Evolutionary conservation across 2,888 invertebrate species (phyloP), one percentile per base, ranked within the genome.

Genomic region (Tromatobia lineatoria): DNA sequence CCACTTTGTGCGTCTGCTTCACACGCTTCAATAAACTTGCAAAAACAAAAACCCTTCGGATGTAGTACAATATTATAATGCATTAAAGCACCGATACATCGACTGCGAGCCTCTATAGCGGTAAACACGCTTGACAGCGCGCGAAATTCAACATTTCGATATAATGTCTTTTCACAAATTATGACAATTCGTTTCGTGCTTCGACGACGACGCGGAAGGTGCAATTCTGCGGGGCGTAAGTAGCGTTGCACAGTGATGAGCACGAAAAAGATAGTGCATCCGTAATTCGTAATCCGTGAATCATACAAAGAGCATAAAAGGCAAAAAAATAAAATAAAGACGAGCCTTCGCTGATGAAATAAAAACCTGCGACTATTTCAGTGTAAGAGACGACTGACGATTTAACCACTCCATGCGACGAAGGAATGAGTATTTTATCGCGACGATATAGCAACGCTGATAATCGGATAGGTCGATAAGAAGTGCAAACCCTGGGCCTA

Each of bases 41-140:
- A 25, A 10, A 38, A 20, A 64, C 20, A 64, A 66, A 79, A 59
- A 42, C 45, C 13, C 83, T 75, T 25, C 38, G 34, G 6, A 23
- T 45, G 20, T n/a, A 38, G 38, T 38, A 38, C 38, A 38, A 38
- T 38, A 38, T 38, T 38, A 38, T 38, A 10, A 11, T 57, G 29
- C 20, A 42, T 7, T 4, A n/a, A 18, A 15, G 15, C 11, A 57
- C n/a, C 11, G 23, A n/a, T 45, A 38, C 11, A 50, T 50, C 76
- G 7, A 50, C 18, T 47, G 70, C 34, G 54, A 77, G 34, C 18
- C 38, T 34, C 34, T 57, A 47, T 89, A 89, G 88, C 90, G 89
- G 89, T 90, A 89, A 89, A 87, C 88, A 87, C 89, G 90, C 89
- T 89, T 88, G 85, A 84, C 61, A 76, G 47, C 82, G 61, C 86